These are phyloP conservation scores for Leucoraja ocellata DNA, from an alignment of 2,797 vertebrate genomes.

Conservation along the genomic window DNA sequence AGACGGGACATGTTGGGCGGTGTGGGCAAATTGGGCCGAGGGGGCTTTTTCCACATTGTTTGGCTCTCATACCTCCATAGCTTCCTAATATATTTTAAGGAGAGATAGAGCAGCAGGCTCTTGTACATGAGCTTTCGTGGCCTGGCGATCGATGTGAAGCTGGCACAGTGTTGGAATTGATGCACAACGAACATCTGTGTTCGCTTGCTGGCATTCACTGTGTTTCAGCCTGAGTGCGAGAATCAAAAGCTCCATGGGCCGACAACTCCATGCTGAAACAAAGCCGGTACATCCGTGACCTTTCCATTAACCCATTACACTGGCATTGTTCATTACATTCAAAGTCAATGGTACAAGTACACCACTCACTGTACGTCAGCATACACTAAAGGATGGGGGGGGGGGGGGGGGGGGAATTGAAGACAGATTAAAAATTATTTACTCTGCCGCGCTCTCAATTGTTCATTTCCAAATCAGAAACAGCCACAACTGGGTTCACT, in stretches of 20 bases:
- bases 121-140: background rate
- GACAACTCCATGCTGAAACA: background rate
- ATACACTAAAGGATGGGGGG: background rate
- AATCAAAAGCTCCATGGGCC: background rate
- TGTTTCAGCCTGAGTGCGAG: background rate
- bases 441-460: background rate
- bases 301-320: background rate
- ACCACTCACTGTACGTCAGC: background rate
- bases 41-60: no score
- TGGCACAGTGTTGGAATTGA: no score
- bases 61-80: background rate
- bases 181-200: background rate
- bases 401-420: background rate
- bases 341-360: background rate
- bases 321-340: background rate
- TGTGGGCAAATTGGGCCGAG: no score
- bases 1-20: no score
- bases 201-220: background rate
- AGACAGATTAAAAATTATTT: background rate
- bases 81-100: background rate
- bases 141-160: background rate
- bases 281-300: background rate
- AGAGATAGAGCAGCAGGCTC: background rate
- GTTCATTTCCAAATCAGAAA: background rate
- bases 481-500: background rate